Evolutionary conservation across 2,888 invertebrate genomes (phyloP), one percentile per base, ranked within the genome.

Genomic region (Eupeodes luniger): DNA sequence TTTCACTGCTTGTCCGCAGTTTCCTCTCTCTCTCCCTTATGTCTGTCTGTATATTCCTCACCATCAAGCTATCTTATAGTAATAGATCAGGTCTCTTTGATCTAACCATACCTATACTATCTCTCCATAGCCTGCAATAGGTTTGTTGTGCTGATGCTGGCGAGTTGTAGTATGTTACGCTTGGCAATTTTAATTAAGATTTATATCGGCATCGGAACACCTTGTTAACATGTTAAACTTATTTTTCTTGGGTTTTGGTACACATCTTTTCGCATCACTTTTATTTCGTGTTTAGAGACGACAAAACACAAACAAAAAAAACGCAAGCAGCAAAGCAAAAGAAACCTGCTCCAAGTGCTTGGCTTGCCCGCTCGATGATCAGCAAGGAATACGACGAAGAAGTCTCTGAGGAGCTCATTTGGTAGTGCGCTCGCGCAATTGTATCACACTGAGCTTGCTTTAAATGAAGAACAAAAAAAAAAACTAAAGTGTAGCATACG

Each of bases 171-270:
- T 88, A 40, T 40, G 88, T 81, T 88, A 88, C 81, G 89, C 89
- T 90, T 88, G 89, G 89, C 89, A 86, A 87, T 90, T 90, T 90
- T 90, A 90, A 90, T 90, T 90, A 90, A 90, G 90, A 90, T 90
- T 90, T 90, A 90, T 90, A 90, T 90, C 90, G 90, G 77, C 85
- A 88, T 89, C 89, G 89, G 85, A 90, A 90, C 90, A 89, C 89
- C 90, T 90, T 90, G 90, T 90, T 90, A 90, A 90, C 88, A 90
- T 90, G 90, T 59, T 90, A 88, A 89, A 89, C 86, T 84, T 88
- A 90, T 89, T 89, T 89, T 89, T 90, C 85, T 90, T 80, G 80
- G 77, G 78, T 89, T 80, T 89, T 81, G 74, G 80, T 80, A 66
- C 62, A 82, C 82, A 85, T 79, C 70, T 89, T 85, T 81, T 89